Percentiles rank a stretch among this genome's conserved stretches.
Conservation (phyloP, 2,113 vertebrate genomes). For the Ictalurus punctatus region DNA sequence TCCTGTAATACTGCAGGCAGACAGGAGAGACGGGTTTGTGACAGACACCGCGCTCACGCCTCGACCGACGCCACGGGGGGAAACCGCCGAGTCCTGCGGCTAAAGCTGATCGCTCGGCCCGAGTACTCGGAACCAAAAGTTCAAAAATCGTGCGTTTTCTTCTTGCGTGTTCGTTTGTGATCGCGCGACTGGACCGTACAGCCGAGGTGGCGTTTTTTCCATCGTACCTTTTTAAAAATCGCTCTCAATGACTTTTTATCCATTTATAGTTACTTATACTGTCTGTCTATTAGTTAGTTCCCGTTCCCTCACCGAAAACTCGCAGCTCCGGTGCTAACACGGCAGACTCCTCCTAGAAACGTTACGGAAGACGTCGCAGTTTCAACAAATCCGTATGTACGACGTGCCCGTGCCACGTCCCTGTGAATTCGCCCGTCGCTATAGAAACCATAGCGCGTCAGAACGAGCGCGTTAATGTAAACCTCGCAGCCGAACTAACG, state of each 20-base stretch:
- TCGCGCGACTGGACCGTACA: not conserved
- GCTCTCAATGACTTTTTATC: not conserved
- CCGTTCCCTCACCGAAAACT: not conserved
- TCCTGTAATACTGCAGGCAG: not conserved
- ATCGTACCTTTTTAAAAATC: not conserved
- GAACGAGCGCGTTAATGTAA: not conserved
- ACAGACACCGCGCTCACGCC: not conserved
- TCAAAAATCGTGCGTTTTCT: not conserved
- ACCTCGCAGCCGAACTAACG: too few species aligned
- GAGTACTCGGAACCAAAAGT: not conserved
- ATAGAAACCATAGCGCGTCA: not conserved
- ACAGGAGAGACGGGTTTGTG: constrained; percentile 38
- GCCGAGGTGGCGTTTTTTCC: not conserved
- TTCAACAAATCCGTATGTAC: too few species aligned
- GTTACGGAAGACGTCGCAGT: not conserved
- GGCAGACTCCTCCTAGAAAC: not conserved
- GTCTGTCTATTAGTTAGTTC: not conserved
- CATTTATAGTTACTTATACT: not conserved
- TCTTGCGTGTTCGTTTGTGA: not conserved
- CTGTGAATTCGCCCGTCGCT: not conserved
- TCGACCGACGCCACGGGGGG: not conserved
- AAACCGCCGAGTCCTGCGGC: constrained; percentile 15
- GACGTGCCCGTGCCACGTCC: too few species aligned
- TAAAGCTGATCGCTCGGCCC: not conserved
- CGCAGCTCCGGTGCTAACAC: not conserved